These are phyloP conservation scores for Ahaetulla prasina DNA, from an alignment of 2,113 vertebrate genomes.

Conservation along the genomic window DNA sequence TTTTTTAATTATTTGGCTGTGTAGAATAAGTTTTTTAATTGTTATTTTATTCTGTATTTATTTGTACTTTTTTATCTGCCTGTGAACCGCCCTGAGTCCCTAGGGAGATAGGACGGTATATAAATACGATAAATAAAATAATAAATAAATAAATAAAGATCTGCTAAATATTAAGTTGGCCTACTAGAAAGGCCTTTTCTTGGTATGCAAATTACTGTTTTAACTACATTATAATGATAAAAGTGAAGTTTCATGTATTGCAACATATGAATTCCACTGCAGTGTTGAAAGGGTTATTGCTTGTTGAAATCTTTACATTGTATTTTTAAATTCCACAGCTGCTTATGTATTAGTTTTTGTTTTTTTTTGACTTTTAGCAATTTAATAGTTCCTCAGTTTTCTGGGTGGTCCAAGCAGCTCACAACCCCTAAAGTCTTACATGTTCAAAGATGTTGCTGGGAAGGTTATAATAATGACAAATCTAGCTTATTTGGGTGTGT, in stretches of 20 bases:
- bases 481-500: background rate
- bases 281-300: background rate
- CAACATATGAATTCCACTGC: background rate
- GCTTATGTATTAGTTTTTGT: background rate
- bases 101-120: too few relatives aligned
- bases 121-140: too few relatives aligned
- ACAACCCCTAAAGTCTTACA: background rate
- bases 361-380: background rate
- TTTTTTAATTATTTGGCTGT: too few relatives aligned
- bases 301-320: background rate
- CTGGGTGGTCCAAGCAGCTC: background rate
- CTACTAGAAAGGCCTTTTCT: slow-evolving; percentile 30
- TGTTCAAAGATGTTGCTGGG: background rate
- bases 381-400: background rate
- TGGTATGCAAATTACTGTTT: slow-evolving; percentile 23
- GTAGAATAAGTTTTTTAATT: too few relatives aligned
- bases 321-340: fast-evolving
- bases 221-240: background rate
- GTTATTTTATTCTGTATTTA: too few relatives aligned
- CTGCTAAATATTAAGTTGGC: slow-evolving; percentile 40
- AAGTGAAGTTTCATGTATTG: background rate
- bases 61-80: too few relatives aligned
- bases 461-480: background rate
- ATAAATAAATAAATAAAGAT: too few relatives aligned
- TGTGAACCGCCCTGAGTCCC: too few relatives aligned